Conservation (phyloP, 2,113 vertebrate genomes). For the Paradisaea rubra region DNA sequence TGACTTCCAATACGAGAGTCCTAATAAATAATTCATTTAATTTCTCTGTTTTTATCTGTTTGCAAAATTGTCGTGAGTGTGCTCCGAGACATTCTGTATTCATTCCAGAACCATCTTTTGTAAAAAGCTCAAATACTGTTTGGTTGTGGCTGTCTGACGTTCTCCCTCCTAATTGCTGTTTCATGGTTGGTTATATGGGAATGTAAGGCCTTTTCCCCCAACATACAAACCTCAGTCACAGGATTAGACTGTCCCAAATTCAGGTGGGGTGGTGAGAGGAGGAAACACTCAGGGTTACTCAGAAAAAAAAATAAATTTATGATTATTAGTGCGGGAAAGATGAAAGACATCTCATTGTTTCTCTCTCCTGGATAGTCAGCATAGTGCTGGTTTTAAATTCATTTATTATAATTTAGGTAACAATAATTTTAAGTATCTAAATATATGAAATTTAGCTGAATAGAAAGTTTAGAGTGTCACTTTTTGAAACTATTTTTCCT, state of each 20-base stretch:
- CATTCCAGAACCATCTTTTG: background rate
- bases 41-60: constrained; percentile 37
- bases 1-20: background rate
- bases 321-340: background rate
- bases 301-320: background rate
- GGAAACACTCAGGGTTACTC: background rate
- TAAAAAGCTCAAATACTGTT: background rate
- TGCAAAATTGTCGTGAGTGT: background rate
- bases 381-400: background rate
- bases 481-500: background rate
- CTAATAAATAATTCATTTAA: constrained; percentile 52
- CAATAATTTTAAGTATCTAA: background rate
- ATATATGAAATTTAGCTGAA: background rate
- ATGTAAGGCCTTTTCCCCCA: background rate
- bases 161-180: background rate
- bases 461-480: background rate
- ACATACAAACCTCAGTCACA: background rate
- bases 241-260: background rate
- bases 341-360: background rate
- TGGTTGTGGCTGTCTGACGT: background rate
- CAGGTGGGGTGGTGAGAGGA: background rate
- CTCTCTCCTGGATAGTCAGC: background rate
- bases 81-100: background rate
- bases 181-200: background rate
- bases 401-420: background rate